Base-by-base conservation (phyloP, 2,888 invertebrate species). In the Xylota segnis region DNA sequence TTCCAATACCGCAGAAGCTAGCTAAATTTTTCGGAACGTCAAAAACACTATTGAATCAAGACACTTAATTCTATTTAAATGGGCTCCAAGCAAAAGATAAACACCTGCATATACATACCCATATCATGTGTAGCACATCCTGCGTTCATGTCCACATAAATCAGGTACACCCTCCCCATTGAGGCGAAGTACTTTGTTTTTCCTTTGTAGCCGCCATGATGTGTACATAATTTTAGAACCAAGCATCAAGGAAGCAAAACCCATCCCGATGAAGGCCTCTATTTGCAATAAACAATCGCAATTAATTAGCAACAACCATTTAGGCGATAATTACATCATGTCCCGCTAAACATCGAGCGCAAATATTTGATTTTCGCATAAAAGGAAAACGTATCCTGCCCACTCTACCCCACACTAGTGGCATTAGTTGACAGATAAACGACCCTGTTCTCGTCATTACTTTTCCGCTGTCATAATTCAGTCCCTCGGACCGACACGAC, bases 231-330 rank as follows among this genome's bases (percentile, higher is more conserved):
- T 50, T 50, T 47, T 23, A 3, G 0, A 50, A 23, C 23, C 50
- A 12, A 47, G 4, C 40, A 59, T 43, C 70, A 56, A 50, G 29
- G 47, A 47, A 56, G 47, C 63, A 63, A 65, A n/a, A 34, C 29
- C 23, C 23, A 23, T 18, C 29, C 2, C 18, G 32, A 32, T 56
- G 45, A n/a, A 71, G 61, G 23, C 16, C 47, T 27, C 65, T 56
- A 79, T 65, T 77, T 70, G 29, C 47, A 43, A 27, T 68, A 29
- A 61, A 70, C 76, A 82, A 56, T 47, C 10, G 23, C 76, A 56
- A 82, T 76, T 82, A 82, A 37, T 59, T 61, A 76, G 32, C 56
- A 65, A 82, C 70, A 70, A 32, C 63, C 32, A 82, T 76, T 70
- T 54, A 47, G 45, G n/a, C 56, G 61, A 45, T 82, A 76, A 82